Percentiles rank a stretch among this genome's conserved stretches.
Evolutionary conservation across 2,797 vertebrate genomes (phyloP).

Genomic region (Aeoliscus strigatus): DNA sequence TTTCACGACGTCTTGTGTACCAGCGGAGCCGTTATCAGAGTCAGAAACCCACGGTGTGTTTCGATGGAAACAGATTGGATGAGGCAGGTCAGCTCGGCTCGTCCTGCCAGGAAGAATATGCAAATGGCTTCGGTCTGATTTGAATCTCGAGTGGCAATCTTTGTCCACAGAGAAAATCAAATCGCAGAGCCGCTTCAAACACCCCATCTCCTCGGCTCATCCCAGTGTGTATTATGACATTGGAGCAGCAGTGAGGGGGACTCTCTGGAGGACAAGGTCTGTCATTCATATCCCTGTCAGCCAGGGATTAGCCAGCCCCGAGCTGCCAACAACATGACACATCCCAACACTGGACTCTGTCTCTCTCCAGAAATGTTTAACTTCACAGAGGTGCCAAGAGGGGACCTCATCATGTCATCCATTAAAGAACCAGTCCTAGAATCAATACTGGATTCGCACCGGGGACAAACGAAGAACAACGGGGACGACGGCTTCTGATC

Average conservation of each 20-base stretch:
- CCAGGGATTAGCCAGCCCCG: conserved; percentile 11
- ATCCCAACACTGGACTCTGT: conserved; percentile 2
- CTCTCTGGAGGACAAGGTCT: conserved; percentile 19
- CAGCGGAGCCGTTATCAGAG: conserved; percentile 35
- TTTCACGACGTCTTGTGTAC: conserved; percentile 28
- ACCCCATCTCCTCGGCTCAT: conserved; percentile 17
- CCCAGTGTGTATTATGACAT: conserved; percentile 7
- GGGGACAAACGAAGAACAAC: conserved; percentile 2
- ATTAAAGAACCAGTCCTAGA: conserved; percentile 44
- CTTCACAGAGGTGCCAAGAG: conserved; percentile 6
- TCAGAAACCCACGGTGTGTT: conserved; percentile 43
- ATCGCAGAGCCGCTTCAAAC: conserved; percentile 26
- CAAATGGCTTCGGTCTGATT: conserved; percentile 34
- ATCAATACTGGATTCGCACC: conserved; percentile 22
- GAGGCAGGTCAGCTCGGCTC: conserved; percentile 28
- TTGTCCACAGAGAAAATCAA: conserved; percentile 33
- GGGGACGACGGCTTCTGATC: conserved; percentile 7
- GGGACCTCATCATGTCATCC: conserved; percentile 33
- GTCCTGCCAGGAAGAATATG: conserved; percentile 37
- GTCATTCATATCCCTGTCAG: conserved; percentile 7
- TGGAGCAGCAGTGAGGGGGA: conserved; percentile 5
- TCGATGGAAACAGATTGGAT: conserved; percentile 38
- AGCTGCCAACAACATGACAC: conserved; percentile 14
- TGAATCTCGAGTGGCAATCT: conserved; percentile 32
- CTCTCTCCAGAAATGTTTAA: conserved; percentile 2